Base-by-base conservation (phyloP, 2,888 invertebrate species). In the Microctonus brassicae region DNA sequence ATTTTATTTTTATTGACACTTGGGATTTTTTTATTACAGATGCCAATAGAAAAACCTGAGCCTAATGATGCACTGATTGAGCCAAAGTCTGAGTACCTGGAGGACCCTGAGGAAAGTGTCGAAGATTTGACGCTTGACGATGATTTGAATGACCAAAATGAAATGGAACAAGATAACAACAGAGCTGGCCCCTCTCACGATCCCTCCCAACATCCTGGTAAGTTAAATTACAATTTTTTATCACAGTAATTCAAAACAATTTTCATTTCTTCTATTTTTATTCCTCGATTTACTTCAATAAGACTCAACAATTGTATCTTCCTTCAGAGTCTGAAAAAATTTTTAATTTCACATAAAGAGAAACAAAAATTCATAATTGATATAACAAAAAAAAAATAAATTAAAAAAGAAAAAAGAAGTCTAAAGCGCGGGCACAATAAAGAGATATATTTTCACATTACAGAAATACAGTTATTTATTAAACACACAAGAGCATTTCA, bases 81-180 rank as follows among this genome's bases (percentile, higher is more conserved):
- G 89, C 93, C 93, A 88, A 93, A 93, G 90, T 91, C 92, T 89
- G 93, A 93, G 89, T 93, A 92, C 87, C 90, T 92, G 80, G 93
- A 93, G 76, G 93, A 93, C 81, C 89, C 90, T 76, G 93, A 93
- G 81, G 93, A 93, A 84, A 93, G 92, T 82, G 94, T 95, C 82
- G 95, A 95, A 89, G 95, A 95, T 88, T 91, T 95, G 87, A 95
- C 95, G 77, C 89, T 94, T 74, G 94, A 94, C 82, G 94, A 95
- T 86, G 95, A 95, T 76, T 87, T 89, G 87, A 88, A 88, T 83
- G 92, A 93, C 84, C 89, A 92, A 80, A 90, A 91, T 75, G 93
- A 93, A 83, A 92, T 94, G 88, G 93, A 93, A 88, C 91, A 91
- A 87, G 92, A 93, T 78, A 92, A 91, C 84, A 88, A 90, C 76